Evolutionary conservation across 2,113 vertebrate genomes (phyloP).

Genomic region (Sylvilagus bachmani): DNA sequence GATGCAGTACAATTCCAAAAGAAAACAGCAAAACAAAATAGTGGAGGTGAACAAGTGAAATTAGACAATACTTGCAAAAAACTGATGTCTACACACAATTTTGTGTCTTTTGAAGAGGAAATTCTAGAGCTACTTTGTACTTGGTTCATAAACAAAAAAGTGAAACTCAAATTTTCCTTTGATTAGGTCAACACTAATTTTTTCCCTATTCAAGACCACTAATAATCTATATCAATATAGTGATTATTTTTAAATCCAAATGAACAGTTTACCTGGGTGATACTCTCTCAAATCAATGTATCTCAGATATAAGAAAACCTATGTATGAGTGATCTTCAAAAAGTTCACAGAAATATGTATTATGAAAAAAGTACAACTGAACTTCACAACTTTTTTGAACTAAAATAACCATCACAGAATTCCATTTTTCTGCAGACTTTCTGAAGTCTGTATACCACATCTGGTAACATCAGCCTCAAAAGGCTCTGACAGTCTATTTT

Average conservation of each 20-base stretch:
- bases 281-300: slow-evolving; percentile 12
- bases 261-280: slow-evolving; percentile 26
- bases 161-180: slow-evolving; percentile 60
- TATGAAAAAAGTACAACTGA: no score
- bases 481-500: no score
- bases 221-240: slow-evolving; percentile 19
- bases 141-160: slow-evolving; percentile 32
- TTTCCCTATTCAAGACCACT: background rate
- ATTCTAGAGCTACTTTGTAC: slow-evolving; percentile 43
- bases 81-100: background rate
- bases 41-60: slow-evolving; percentile 20
- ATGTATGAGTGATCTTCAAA: background rate
- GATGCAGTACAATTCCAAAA: slow-evolving; percentile 63
- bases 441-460: no score
- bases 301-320: slow-evolving; percentile 36
- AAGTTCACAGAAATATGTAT: no score
- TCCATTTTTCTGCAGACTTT: no score
- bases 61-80: background rate
- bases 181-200: slow-evolving; percentile 10
- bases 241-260: slow-evolving; percentile 63
- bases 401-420: no score
- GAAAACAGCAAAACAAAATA: slow-evolving; percentile 53
- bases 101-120: slow-evolving; percentile 41
- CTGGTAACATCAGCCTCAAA: no score
- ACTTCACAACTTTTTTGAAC: no score